Percentiles rank a stretch among this genome's conserved stretches.
phyloP scores from a whole-genome alignment of 2,797 vertebrate species.

The Protosalanx chinensis region DNA sequence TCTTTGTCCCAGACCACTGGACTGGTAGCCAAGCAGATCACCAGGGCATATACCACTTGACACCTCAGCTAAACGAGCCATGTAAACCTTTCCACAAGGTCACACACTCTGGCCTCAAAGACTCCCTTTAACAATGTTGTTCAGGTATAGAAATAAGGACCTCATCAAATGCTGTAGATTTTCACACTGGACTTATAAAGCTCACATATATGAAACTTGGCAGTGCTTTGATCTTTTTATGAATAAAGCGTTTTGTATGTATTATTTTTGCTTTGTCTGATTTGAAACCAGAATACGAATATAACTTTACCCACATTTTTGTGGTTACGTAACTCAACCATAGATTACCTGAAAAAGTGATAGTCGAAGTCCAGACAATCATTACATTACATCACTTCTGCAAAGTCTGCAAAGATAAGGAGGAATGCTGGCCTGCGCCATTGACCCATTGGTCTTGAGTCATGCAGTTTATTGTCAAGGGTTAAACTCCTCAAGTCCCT shows the following conservation, averaged over 20 bases:
- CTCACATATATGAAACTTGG: conserved; percentile 76
- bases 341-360: neutral
- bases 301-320: neutral
- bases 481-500: too few species aligned
- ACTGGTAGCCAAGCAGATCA: conserved; percentile 16
- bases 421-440: neutral
- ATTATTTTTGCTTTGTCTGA: conserved; percentile 22
- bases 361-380: neutral
- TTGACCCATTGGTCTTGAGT: neutral
- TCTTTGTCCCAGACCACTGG: neutral
- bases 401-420: neutral
- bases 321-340: neutral
- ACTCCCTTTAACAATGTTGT: conserved; percentile 75
- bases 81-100: conserved; percentile 36
- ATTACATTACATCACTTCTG: neutral
- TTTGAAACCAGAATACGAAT: neutral
- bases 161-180: conserved; percentile 66
- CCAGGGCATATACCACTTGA: conserved; percentile 42
- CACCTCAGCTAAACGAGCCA: conserved; percentile 43
- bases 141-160: conserved; percentile 71
- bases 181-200: conserved; percentile 63
- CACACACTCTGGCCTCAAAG: conserved; percentile 48
- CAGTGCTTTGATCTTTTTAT: conserved; percentile 71
- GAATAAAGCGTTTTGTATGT: conserved; percentile 81
- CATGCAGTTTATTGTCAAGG: too few species aligned